A percentile compares a stretch with the other conserved stretches of the same genome.
Conservation (phyloP, 2,888 invertebrate genomes). For the Acronicta leporina region DNA sequence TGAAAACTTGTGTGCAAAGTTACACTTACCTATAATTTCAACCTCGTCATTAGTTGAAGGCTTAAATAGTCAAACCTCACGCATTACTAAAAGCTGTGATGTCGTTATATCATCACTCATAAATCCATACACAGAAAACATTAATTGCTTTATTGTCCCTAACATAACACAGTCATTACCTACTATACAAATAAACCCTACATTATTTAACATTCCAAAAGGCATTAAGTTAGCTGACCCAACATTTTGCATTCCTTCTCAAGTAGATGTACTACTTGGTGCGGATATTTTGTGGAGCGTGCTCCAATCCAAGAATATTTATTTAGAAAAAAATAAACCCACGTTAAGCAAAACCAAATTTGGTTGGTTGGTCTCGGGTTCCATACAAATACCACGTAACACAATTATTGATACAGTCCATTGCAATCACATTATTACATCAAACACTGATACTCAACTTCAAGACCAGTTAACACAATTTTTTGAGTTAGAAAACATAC, state of each 20-base stretch:
- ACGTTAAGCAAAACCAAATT: neutral
- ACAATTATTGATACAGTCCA: too few species aligned
- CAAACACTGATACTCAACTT: too few species aligned
- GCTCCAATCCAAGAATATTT: neutral
- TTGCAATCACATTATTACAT: too few species aligned
- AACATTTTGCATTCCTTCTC: neutral
- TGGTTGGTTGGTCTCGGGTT: neutral
- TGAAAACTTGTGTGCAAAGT: slow-evolving; percentile 5
- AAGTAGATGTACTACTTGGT: neutral
- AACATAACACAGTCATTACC: neutral
- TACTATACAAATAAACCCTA: neutral
- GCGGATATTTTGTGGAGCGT: neutral
- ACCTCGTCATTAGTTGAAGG: neutral
- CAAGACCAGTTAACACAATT: too few species aligned
- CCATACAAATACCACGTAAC: too few species aligned
- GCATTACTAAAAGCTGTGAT: neutral
- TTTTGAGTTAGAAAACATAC: too few species aligned
- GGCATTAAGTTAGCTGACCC: neutral
- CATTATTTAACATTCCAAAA: neutral
- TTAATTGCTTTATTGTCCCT: neutral
- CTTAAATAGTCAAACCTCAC: neutral
- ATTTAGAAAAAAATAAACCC: neutral
- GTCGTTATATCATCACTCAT: neutral
- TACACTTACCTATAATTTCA: neutral
- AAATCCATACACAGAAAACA: neutral